Percentiles rank a stretch among this genome's conserved stretches.
Conservation (phyloP, 2,888 invertebrate genomes). For the Drosophila planitibia region DNA sequence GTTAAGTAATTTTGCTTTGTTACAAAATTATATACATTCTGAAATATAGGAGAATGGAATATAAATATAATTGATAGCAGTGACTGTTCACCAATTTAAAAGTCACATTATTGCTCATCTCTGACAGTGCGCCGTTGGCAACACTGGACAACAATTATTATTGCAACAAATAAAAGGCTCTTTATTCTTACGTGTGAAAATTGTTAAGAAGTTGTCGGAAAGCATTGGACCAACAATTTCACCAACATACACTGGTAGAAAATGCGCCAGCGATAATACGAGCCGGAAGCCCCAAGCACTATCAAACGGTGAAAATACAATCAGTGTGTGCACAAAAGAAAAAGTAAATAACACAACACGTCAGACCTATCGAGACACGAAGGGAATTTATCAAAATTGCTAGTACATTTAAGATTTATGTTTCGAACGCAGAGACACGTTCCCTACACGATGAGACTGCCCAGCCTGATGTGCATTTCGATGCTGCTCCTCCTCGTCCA, state of each 20-base stretch:
- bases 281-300: constrained; percentile 18
- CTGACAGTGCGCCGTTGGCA: constrained; percentile 26
- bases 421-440: constrained; percentile 24
- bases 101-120: constrained; percentile 27
- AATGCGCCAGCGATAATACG: constrained; percentile 54
- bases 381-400: constrained; percentile 39
- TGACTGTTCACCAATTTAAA: constrained; percentile 19
- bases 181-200: constrained; percentile 72
- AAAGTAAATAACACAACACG: constrained; percentile 78
- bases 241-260: constrained; percentile 24
- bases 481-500: constrained; percentile 53
- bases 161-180: constrained; percentile 58
- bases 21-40: background rate
- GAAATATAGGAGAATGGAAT: background rate
- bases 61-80: constrained; percentile 4
- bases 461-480: constrained; percentile 48
- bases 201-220: constrained; percentile 21
- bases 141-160: constrained; percentile 49
- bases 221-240: constrained; percentile 16
- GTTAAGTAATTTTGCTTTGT: background rate
- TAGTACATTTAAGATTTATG: constrained; percentile 25
- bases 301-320: constrained; percentile 39
- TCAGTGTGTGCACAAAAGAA: constrained; percentile 59
- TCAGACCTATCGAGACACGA: constrained; percentile 56
- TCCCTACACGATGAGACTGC: constrained; percentile 58